Base-by-base conservation (phyloP, 1,140 invertebrate genomes). In the Brachionus rotundiformis region DNA sequence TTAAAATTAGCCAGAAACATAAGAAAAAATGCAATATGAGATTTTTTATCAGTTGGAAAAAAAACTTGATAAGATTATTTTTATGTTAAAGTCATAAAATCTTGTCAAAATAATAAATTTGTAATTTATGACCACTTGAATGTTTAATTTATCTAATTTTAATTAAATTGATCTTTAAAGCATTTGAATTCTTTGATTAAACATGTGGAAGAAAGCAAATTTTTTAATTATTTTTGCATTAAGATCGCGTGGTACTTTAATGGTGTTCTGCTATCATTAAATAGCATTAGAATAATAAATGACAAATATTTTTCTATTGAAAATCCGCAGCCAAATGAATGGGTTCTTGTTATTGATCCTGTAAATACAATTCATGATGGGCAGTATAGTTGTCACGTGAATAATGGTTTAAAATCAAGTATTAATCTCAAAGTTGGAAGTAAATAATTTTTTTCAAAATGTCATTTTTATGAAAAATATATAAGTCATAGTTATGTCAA, bases 171-270 rank as follows among this genome's bases (percentile, higher is more conserved):
- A 19, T 68, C 33, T 68, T 68, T 23, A 16, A 19, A 36, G 29
- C 16, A 3, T 11, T 33, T 19, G 6, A 36, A 36, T 19, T 68
- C 63, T 68, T 19, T 33, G 31, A 36, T 68, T 19, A 31, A 68
- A 6, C 6, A 33, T 36, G 31, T 63, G n/a, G 19, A 36, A 36
- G 36, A 68, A 31, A 39, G 23, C 2, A 39, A 33, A 25, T 23
- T 68, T 68, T 19, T 36, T 36, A 36, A 36, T 68, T n/a, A 68
- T 68, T 36, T 68, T 39, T n/a, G 36, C 36, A 44, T 47, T 73
- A 44, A 79, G 76, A 79, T 79, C 31, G 76, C 76, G 19, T 79
- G 47, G 47, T 79, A 79, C 29, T 79, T 79, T 63, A 79, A 79
- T 63, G 76, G 76, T 39, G 23, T 59, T 39, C 29, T 79, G 47